Evolutionary conservation across 1,140 invertebrate species (phyloP), one percentile per base, ranked within the genome.

Genomic region (Drosophila neocordata): DNA sequence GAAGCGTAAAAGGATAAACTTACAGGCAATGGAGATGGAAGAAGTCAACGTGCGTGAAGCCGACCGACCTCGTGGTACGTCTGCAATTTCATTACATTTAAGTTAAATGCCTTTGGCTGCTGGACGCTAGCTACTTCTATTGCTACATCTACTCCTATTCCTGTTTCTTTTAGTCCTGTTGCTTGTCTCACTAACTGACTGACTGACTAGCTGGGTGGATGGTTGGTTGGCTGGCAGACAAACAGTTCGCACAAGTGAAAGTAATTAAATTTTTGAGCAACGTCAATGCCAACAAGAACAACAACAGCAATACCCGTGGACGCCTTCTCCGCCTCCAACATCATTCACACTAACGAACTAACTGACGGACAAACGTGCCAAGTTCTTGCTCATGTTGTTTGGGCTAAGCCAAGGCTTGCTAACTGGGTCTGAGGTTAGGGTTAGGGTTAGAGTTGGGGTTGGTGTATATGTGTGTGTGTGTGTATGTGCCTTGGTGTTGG

Each of bases 221-320:
- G 18, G 44, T 13, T 38, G 38, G 41, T 20, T 63, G 79, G 48
- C 65, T 76, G 80, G 35, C 72, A 85, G 81, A 83, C 80, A 84
- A 83, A 84, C 80, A 77, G 68, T 73, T 76, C 72, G 80, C 81
- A 84, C 73, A 81, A 87, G 83, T 88, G 82, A 87, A 87, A 87
- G 82, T 87, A 87, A 87, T 87, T 87, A 88, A 88, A 87, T 87
- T 87, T 87, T 87, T 87, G 71, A 88, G 70, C 81, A 44, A 38
- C 41, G 13, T 67, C 81, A 44, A 38, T 35, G 13, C 61, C 70
- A 27, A 51, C 57, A 59, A 24, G 38, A 44, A 37, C 22, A 11
- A 9, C 41, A 38, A 18, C 56, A 58, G n/a, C 31, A 13, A 11
- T 13, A 1, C 12, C 24, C 8, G n/a, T 9, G 11, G 22, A 57